Evolutionary conservation across 2,888 invertebrate genomes (phyloP).

Genomic region (Hypsopygia costalis): DNA sequence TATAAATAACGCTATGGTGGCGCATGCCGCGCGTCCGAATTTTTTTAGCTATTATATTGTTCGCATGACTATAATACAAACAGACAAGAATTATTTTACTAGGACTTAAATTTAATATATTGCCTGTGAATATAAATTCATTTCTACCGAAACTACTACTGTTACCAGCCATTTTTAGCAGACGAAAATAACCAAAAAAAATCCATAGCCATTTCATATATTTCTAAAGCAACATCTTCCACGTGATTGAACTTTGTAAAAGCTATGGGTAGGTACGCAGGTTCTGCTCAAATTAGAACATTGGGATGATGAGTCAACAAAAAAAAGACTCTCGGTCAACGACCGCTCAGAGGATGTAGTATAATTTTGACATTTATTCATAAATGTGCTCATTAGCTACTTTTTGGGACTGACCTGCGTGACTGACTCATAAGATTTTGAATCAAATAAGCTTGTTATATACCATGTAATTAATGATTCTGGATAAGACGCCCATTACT

Average conservation of each 20-base stretch:
- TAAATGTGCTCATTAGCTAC: slow-evolving; percentile 54
- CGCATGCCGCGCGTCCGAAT: too few relatives aligned
- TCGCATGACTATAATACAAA: too few relatives aligned
- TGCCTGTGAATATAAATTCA: too few relatives aligned
- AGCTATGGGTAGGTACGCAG: slow-evolving; percentile 22
- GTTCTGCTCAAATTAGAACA: slow-evolving; percentile 38
- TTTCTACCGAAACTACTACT: too few relatives aligned
- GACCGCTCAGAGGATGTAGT: slow-evolving; percentile 42
- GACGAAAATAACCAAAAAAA: too few relatives aligned
- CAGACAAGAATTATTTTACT: too few relatives aligned
- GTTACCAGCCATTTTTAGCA: too few relatives aligned
- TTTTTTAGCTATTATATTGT: too few relatives aligned
- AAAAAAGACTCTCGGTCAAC: slow-evolving; percentile 21
- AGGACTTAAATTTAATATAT: too few relatives aligned
- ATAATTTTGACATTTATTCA: slow-evolving; percentile 55
- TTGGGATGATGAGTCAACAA: slow-evolving; percentile 36
- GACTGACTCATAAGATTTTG: slow-evolving; percentile 43
- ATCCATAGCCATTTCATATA: neutral
- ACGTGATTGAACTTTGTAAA: slow-evolving; percentile 12
- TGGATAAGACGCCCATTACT: neutral
- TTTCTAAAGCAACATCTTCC: slow-evolving; percentile 3
- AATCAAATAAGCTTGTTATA: slow-evolving; percentile 38
- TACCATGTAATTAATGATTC: slow-evolving; percentile 26
- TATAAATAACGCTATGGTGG: too few relatives aligned
- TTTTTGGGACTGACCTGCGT: slow-evolving; percentile 33